Conservation (phyloP, 1,140 invertebrate genomes). For the Drosophila fuyamai region DNA sequence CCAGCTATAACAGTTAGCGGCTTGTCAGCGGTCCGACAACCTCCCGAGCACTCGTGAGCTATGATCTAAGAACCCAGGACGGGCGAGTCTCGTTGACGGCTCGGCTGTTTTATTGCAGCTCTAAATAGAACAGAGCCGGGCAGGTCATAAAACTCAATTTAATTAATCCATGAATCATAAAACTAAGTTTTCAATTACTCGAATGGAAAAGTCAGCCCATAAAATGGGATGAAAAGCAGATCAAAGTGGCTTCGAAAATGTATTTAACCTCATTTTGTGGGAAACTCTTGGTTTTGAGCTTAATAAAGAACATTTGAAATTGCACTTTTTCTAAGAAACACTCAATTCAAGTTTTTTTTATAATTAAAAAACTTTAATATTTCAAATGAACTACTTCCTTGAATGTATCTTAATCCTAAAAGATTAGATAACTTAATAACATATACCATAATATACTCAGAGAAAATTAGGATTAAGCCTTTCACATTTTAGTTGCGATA, state of each 20-base stretch:
- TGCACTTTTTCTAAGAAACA: too few species aligned
- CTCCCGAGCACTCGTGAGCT: conserved; percentile 30
- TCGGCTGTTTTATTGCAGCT: conserved; percentile 17
- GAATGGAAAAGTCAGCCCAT: background rate
- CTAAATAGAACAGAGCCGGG: conserved; percentile 16
- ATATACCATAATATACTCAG: too few species aligned
- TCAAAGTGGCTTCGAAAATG: too few species aligned
- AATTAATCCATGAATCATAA: conserved; percentile 4
- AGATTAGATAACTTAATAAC: too few species aligned
- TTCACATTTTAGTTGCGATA: too few species aligned
- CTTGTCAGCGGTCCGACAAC: conserved; percentile 23
- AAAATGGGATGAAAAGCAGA: conserved; percentile 3
- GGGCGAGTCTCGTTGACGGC: conserved; percentile 21
- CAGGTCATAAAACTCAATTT: background rate
- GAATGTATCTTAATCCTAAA: too few species aligned
- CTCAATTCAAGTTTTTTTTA: too few species aligned
- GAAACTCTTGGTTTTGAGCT: too few species aligned
- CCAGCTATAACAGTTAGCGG: conserved; percentile 69
- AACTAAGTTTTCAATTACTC: background rate
- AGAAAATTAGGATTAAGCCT: too few species aligned
- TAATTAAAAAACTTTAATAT: too few species aligned
- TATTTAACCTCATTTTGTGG: background rate
- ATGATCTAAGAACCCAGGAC: conserved; percentile 48
- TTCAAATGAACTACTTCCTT: too few species aligned
- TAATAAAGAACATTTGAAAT: too few species aligned